Evolutionary conservation across 2,888 invertebrate genomes (phyloP), one percentile per base, ranked within the genome.

Genomic region (Meteorus colon): DNA sequence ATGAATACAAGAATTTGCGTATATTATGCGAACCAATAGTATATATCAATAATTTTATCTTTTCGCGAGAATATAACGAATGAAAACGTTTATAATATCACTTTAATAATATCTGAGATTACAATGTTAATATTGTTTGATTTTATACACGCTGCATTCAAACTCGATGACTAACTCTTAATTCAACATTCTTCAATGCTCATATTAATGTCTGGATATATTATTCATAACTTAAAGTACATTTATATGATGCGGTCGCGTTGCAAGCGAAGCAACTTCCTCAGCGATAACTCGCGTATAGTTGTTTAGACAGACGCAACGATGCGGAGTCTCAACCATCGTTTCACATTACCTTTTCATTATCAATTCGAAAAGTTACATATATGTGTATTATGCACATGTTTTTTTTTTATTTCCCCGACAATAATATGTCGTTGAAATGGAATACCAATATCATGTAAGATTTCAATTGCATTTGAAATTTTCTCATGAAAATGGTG

Each of bases 211-310:
- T 55, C 4, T 8, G 19, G 4, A 55, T 19, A 55, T 55, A 55
- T 55, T 8, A 5, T 55, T 29, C 51, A 48, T 48, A 68, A 45
- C 27, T 48, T 51, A 45, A 48, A 29, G 10, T 45, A 48, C 51
- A 48, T 41, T 41, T 66, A 66, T 37, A 41, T 66, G 41, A 24
- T 41, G 55, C 24, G 66, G 55, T 74, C 62, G 31, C 31, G 59
- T 74, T 74, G 84, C 84, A 78, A 84, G 81, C 83, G 82, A 84
- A 84, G 84, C 84, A 82, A 83, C 81, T 86, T 81, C 78, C 75
- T 78, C 62, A 41, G 79, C 81, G 84, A 85, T 86, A 85, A 86
- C 84, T 74, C 76, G 73, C 65, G 19, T 70, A 79, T 70, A 79
- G 80, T 69, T 83, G 80, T 85, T 86, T 82, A 83, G 84, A 83